Evolutionary conservation across 2,888 invertebrate species (phyloP), one percentile per base, ranked within the genome.

Genomic region (Netelia inedita): DNA sequence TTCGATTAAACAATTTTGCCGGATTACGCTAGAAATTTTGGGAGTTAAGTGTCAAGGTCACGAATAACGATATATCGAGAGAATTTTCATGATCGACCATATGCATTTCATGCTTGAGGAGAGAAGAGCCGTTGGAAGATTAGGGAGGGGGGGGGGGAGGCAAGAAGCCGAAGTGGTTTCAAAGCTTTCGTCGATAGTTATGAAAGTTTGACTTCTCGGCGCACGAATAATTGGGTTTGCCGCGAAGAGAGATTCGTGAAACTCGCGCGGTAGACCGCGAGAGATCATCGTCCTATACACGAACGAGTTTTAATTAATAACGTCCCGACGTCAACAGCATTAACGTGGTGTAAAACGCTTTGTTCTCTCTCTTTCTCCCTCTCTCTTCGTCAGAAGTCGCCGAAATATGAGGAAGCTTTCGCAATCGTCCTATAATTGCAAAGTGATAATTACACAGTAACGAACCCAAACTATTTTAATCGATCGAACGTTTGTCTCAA

Each of bases 191-290:
- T 78, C 82, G 72, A 82, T 78, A 73, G 82, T 82, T 78, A 82
- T 78, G 68, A 73, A 78, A 82, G 78, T 82, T 82, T 78, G 50
- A 61, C 53, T 61, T 68, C 68, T 59, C 82, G 53, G 46, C 53
- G 66, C 28, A 61, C 72, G 50, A 78, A 68, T 82, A 82, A 82
- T 82, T 82, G 82, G 72, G 66, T 82, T 78, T 82, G 66, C 21
- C 28, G 6, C 10, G 41, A 69, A 53, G 55, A 71, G 53, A 71
- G 53, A 78, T 82, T 43, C 61, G 53, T 28, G 66, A 72, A 82
- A 61, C 72, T 72, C 16, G 66, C 11, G 59, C 50, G 71, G 43
- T 59, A 41, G 10, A 63, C 28, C 65, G 28, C 65, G 46, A 55
- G 65, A 63, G 46, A 72, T 78, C 73, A 73, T 68, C 66, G 28